Conservation (phyloP, 2,797 vertebrate genomes). For the Acestrorhynchus altus region DNA sequence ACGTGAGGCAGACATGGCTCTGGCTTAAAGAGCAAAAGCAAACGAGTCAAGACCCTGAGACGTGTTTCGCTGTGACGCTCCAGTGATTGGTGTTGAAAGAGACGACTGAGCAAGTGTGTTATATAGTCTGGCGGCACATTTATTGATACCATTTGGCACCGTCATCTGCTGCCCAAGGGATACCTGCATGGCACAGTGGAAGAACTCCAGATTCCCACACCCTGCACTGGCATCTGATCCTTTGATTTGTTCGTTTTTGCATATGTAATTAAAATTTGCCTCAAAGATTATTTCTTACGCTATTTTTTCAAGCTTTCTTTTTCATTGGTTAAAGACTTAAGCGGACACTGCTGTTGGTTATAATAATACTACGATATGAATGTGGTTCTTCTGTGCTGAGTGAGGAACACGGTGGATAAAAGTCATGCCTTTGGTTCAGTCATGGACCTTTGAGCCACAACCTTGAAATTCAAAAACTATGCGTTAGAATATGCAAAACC, state of each 20-base stretch:
- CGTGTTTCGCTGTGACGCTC: background rate
- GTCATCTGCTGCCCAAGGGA: background rate
- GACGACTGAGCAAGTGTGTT: background rate
- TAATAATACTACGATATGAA: background rate
- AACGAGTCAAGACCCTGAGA: constrained; percentile 4
- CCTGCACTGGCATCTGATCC: background rate
- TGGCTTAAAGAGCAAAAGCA: background rate
- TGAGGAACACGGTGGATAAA: too few species aligned
- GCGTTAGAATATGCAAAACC: background rate
- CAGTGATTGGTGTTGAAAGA: background rate
- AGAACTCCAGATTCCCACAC: background rate
- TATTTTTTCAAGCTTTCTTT: background rate
- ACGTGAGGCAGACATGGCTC: constrained; percentile 15
- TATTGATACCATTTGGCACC: background rate
- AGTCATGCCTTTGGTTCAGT: background rate
- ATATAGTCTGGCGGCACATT: background rate
- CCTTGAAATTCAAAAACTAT: background rate
- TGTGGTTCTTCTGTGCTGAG: background rate
- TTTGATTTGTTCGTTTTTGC: background rate
- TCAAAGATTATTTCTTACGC: background rate
- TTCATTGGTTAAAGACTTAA: background rate
- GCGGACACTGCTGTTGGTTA: background rate
- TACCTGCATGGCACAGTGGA: background rate
- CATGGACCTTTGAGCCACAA: background rate
- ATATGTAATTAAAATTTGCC: background rate